Percentiles rank a stretch among this genome's conserved stretches.
These are phyloP conservation scores for Clanis bilineata DNA, from an alignment of 2,888 invertebrate genomes.

Conservation along the genomic window DNA sequence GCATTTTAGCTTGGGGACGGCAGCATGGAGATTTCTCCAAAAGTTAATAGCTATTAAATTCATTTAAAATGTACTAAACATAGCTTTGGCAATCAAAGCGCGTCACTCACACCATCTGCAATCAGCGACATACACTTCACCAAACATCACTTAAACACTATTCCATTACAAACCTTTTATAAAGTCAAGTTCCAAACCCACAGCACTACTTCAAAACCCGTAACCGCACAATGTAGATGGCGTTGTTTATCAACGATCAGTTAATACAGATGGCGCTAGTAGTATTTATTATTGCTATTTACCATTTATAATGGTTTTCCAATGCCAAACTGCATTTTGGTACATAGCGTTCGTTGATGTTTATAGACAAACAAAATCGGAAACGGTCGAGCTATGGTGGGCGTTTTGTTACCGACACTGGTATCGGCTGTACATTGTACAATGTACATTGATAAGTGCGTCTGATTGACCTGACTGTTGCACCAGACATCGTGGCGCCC, in stretches of 20 bases:
- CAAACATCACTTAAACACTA: conserved; percentile 28
- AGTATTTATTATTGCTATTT: neutral
- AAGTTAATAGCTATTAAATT: too few relatives aligned
- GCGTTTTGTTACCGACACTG: neutral
- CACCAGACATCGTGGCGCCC: conserved; percentile 5
- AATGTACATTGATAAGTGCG: conserved; percentile 12
- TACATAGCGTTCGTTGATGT: neutral
- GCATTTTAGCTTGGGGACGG: too few relatives aligned
- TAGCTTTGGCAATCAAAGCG: conserved; percentile 60
- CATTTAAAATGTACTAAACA: conserved; percentile 5
- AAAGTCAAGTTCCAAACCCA: neutral
- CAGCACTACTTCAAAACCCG: neutral
- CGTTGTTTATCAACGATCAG: conserved; percentile 14
- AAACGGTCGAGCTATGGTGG: neutral
- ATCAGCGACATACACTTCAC: conserved; percentile 33
- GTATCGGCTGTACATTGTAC: neutral
- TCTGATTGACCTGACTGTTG: neutral
- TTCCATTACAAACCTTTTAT: conserved; percentile 13
- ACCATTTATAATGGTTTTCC: neutral
- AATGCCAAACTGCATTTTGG: neutral
- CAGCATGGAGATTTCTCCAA: too few relatives aligned
- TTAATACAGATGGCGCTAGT: conserved; percentile 1
- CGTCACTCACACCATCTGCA: conserved; percentile 44
- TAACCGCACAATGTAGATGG: conserved; percentile 22
- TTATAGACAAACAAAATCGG: neutral